Base-by-base conservation (phyloP, 2,888 invertebrate species). In the Erebia epiphron region DNA sequence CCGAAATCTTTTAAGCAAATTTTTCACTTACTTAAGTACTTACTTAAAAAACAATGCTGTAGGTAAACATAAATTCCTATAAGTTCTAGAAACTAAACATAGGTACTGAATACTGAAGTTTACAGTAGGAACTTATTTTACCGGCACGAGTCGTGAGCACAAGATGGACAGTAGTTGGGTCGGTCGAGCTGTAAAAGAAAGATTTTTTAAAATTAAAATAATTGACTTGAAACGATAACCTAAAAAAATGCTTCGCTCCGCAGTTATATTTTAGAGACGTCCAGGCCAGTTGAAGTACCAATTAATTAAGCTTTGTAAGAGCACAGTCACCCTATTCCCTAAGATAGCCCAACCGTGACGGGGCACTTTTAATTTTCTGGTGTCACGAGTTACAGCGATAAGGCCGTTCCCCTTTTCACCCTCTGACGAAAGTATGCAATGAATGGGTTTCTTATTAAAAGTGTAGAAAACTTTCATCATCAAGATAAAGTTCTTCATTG, bases 311-410 rank as follows among this genome's bases (percentile, higher is more conserved):
- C 88, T 84, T 82, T 81, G 80, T 82, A 85, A 86, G 76, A 86
- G 89, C 87, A 75, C 80, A 88, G 89, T 91, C 91, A 91, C 88
- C 86, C 88, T 85, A 86, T 87, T 86, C 83, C 78, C 84, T 83
- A 83, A 88, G 90, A 91, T 88, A 88, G 86, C 86, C 84, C 80
- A 81, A 84, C 80, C 86, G 83, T 92, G 92, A 92, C 89, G 78
- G 72, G 76, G 86, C 89, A 84, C 89, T 92, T 92, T 90, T 89
- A 91, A 92, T 91, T 91, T 91, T 91, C 89, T 90, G 87, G 86
- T 89, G 91, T 90, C 90, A 88, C 90, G 86, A 86, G 84, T 87
- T 85, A 85, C 81, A 82, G 85, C 88, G 90, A 90, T 91, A 91
- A 90, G 86, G 85, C 84, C 84, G 80, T 83, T 83, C 84, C 81